Evolutionary conservation across 1,140 invertebrate genomes (phyloP).

Genomic region (Sitobion miscanthi): DNA sequence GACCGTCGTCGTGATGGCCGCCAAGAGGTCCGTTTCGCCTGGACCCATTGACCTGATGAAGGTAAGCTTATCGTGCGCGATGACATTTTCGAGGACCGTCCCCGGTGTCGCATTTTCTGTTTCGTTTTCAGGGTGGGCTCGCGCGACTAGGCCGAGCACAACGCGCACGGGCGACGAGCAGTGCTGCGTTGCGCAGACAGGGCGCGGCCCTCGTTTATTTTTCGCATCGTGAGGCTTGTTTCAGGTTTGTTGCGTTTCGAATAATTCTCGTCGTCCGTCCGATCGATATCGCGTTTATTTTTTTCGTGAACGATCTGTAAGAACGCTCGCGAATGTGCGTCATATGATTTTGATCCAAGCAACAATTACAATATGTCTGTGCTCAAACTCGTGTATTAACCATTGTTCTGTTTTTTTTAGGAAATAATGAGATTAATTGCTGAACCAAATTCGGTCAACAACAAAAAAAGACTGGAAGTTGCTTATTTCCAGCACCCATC

Average conservation of each 20-base stretch:
- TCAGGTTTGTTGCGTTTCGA: neutral
- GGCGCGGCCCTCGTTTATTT: neutral
- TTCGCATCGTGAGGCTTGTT: neutral
- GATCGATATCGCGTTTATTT: neutral
- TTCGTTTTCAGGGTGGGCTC: neutral
- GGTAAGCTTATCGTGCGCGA: neutral
- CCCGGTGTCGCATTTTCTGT: neutral
- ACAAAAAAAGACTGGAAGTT: neutral
- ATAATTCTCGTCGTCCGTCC: neutral
- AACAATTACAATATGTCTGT: neutral
- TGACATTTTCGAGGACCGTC: neutral
- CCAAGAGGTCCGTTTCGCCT: neutral
- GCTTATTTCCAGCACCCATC: slow-evolving; percentile 83
- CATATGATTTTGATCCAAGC: neutral
- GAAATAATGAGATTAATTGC: slow-evolving; percentile 46
- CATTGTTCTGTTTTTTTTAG: slow-evolving; percentile 26
- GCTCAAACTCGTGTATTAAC: neutral
- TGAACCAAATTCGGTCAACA: slow-evolving; percentile 40
- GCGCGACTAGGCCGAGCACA: no score
- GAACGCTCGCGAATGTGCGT: neutral
- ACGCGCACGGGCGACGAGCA: neutral
- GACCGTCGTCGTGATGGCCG: neutral
- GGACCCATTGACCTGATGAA: slow-evolving; percentile 22
- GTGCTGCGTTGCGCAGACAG: neutral
- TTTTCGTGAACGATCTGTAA: neutral